Evolutionary conservation across 2,888 invertebrate genomes (phyloP).

Genomic region (Physocephala rufipes): DNA sequence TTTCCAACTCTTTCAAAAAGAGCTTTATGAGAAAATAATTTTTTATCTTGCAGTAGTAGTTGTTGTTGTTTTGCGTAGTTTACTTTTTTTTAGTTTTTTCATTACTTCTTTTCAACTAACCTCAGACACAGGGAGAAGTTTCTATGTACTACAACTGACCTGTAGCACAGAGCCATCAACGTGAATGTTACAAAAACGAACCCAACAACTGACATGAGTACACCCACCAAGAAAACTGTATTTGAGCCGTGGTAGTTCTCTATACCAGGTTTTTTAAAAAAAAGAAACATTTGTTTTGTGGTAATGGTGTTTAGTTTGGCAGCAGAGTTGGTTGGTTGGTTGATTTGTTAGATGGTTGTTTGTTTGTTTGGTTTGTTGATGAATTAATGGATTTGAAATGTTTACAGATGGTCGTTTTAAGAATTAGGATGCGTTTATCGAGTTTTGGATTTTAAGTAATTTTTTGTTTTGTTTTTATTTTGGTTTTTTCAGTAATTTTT

Average conservation of each 20-base stretch:
- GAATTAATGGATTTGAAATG: too few species aligned
- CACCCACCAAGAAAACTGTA: conserved; percentile 96
- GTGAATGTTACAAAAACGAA: conserved; percentile 99
- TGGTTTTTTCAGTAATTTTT: too few species aligned
- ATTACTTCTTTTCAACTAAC: conserved; percentile 91
- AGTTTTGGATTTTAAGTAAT: too few species aligned
- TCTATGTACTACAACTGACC: conserved; percentile 99
- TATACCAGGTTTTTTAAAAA: conserved; percentile 72
- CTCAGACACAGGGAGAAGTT: conserved; percentile 98
- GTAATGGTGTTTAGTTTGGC: not conserved
- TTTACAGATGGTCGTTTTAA: too few species aligned
- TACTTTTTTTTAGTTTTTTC: conserved; percentile 62
- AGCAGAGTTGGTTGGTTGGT: not conserved
- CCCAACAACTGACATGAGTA: conserved; percentile 98
- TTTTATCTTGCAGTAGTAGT: conserved; percentile 45
- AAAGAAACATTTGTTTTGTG: too few species aligned
- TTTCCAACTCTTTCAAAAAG: conserved; percentile 14
- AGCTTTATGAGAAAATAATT: too few species aligned
- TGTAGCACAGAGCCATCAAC: conserved; percentile 99
- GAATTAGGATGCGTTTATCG: too few species aligned
- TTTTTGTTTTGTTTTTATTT: too few species aligned
- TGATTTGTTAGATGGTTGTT: not conserved
- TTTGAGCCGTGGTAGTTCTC: conserved; percentile 97
- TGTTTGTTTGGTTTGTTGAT: too few species aligned
- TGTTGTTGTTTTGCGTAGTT: conserved; percentile 51